These are phyloP conservation scores for Linurgus olivaceus DNA, from an alignment of 2,797 vertebrate species.

Conservation along the genomic window DNA sequence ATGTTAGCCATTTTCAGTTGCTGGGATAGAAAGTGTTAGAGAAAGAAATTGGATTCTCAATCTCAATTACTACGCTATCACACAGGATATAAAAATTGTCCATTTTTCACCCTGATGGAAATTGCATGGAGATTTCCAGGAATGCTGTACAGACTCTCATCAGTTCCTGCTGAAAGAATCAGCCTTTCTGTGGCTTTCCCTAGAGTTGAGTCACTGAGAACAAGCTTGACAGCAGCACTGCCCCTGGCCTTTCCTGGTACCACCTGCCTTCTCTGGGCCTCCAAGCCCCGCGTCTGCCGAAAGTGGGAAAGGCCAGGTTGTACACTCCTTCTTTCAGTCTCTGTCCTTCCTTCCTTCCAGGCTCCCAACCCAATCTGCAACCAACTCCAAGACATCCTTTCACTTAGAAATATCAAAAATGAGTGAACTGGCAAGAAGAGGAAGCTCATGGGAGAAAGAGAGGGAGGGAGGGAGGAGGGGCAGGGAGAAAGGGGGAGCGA, in stretches of 20 bases:
- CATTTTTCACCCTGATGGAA: conserved; percentile 43
- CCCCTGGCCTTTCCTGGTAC: neutral
- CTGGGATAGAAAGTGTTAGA: conserved; percentile 60
- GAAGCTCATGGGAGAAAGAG: conserved; percentile 75
- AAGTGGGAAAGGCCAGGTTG: conserved; percentile 46
- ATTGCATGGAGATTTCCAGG: conserved; percentile 49
- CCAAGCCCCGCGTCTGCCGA: neutral
- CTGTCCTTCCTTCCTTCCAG: conserved; percentile 52
- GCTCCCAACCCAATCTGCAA: conserved; percentile 58
- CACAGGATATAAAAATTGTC: conserved; percentile 58
- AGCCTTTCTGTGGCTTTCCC: conserved; percentile 22
- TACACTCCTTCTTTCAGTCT: neutral
- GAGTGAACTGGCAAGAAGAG: conserved; percentile 70
- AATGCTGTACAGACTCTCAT: conserved; percentile 39
- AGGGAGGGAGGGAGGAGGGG: conserved; percentile 62
- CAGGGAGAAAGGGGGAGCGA: neutral
- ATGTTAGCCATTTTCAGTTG: conserved; percentile 49
- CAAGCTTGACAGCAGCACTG: conserved; percentile 4
- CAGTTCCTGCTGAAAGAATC: conserved; percentile 38
- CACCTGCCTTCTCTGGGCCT: conserved; percentile 8
- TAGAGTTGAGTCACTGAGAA: neutral
- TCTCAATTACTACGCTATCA: conserved; percentile 49
- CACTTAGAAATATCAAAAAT: conserved; percentile 63
- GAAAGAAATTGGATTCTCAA: conserved; percentile 60
- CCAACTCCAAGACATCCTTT: conserved; percentile 53